phyloP scores from a whole-genome alignment of 2,113 vertebrate genomes.

The Nyctibius bracteatus region DNA sequence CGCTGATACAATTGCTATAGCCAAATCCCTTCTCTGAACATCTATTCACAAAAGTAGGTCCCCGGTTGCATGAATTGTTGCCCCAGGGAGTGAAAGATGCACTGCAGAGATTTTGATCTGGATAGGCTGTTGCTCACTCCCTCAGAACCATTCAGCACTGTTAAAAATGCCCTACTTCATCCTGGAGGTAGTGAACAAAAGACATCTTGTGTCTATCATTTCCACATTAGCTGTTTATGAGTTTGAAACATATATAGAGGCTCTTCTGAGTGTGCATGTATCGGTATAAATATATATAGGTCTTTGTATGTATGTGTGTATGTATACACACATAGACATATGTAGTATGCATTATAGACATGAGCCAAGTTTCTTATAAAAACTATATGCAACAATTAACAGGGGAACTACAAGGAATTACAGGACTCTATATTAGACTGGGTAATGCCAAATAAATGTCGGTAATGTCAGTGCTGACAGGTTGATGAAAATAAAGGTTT shows the following conservation, averaged over 20 bases:
- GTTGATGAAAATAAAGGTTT: not conserved
- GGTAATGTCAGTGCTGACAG: not conserved
- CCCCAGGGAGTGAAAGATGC: constrained; percentile 7
- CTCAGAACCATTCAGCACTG: not conserved
- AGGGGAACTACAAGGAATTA: not conserved
- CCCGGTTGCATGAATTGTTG: not conserved
- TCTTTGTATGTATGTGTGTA: not conserved
- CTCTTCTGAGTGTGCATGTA: not conserved
- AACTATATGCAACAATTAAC: not conserved
- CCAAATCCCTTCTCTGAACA: not conserved
- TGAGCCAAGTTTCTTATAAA: not conserved
- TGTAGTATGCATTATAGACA: accelerated
- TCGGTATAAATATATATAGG: not conserved
- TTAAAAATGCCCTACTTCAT: not conserved
- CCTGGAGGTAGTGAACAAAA: not conserved
- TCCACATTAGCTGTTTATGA: not conserved
- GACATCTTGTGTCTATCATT: not conserved
- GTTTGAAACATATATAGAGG: not conserved
- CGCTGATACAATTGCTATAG: not conserved
- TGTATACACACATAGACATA: not conserved
- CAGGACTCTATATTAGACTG: not conserved
- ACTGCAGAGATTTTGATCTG: constrained; percentile 2
- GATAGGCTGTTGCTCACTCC: not conserved
- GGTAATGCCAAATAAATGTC: not conserved
- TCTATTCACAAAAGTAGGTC: constrained; percentile 34